Evolutionary conservation across 1,140 invertebrate genomes (phyloP).

Genomic region (Maconellicoccus hirsutus): DNA sequence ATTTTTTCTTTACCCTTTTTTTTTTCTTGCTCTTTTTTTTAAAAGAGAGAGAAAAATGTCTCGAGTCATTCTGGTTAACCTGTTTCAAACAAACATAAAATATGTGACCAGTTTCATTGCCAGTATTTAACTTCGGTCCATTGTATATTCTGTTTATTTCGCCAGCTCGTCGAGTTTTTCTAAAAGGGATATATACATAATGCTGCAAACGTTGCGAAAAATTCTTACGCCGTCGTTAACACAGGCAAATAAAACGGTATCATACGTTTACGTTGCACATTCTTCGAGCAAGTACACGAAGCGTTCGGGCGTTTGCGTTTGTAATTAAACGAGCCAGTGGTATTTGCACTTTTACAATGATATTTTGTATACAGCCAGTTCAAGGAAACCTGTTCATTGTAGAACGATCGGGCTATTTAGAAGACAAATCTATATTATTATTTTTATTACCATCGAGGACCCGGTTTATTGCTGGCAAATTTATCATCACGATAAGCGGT

Average conservation of each 20-base stretch:
- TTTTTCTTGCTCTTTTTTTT: too few species aligned
- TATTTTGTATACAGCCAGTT: not conserved
- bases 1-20: not conserved
- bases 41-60: not conserved
- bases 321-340: not conserved
- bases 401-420: not conserved
- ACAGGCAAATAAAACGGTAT: not conserved
- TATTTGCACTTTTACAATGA: not conserved
- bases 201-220: not conserved
- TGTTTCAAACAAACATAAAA: conserved; percentile 9
- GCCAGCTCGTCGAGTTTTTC: too few species aligned
- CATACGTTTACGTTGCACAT: not conserved
- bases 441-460: not conserved
- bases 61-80: conserved; percentile 2
- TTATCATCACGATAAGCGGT: not conserved
- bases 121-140: conserved; percentile 3
- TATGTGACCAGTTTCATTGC: conserved; percentile 3
- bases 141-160: not conserved
- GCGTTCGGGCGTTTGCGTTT: not conserved
- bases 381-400: not conserved
- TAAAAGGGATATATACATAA: not conserved
- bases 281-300: not conserved
- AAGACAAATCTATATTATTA: not conserved
- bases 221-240: not conserved
- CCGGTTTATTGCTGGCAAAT: not conserved